Base-by-base conservation (phyloP, 2,797 vertebrate species). In the Poecilia velifera region DNA sequence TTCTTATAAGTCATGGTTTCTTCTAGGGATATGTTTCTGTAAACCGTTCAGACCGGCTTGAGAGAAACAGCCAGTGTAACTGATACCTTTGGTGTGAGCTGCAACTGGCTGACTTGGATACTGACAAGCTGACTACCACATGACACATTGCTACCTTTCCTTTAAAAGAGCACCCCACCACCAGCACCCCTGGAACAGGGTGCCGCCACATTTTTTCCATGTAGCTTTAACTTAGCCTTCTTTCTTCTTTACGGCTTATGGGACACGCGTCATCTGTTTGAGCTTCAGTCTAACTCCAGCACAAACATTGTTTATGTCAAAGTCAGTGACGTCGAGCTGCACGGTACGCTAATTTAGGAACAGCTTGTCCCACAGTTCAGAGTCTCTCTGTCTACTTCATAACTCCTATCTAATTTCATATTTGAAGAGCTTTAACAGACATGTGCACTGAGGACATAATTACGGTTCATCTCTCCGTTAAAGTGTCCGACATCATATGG, bases 41-140 rank as follows among this genome's bases (percentile, higher is more conserved):
- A 31, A 79, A 57, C 81, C 71, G 81, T 34, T 87, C 76, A 83
- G 81, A 78, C 74, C 79, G 43, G 39, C 78, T 82, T 88, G 45
- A 73, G 81, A 83, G 77, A 91, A 79, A 66, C 76, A 57, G 74
- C 20, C 47, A 45, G 14, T 87, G 93, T 94, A 94, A 95, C 72
- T 83, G 91, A 94, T 94, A 94, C 84, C 82, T 76, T 73, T 36
- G 66, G 80, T 78, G 78, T 84, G 78, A 86, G 85, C 83, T 87
- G 75, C 86, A 85, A 90, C 78, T 71, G 62, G 76, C 81, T 80
- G 68, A 76, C 84, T 2, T 18, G 81, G 80, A 83, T 78, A 64
- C 86, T 81, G 77, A 88, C 84, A 76, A 74, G 80, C 87, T 87
- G 86, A 89, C 85, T 55, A 85, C 78, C 90, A 89, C 85, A 45